Evolutionary conservation across 2,113 vertebrate species (phyloP).

Genomic region (Amphiprion ocellaris): DNA sequence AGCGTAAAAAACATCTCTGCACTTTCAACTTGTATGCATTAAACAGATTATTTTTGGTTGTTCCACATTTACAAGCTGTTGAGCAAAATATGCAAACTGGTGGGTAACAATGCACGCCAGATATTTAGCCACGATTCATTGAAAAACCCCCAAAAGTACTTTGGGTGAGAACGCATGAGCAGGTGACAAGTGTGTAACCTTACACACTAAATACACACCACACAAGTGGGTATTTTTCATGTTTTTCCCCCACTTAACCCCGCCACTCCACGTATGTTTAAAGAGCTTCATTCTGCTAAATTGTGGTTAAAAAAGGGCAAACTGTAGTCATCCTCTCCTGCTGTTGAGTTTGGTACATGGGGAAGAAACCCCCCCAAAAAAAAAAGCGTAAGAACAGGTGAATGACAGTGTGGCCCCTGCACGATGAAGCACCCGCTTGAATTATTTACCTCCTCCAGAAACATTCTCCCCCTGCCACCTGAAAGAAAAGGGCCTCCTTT

Average conservation of each 20-base stretch:
- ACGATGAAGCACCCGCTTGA: constrained; percentile 76
- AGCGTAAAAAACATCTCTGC: constrained; percentile 23
- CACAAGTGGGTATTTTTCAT: constrained; percentile 53
- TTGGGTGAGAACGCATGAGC: constrained; percentile 35
- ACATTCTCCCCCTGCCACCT: constrained; percentile 79
- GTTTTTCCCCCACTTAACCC: constrained; percentile 59
- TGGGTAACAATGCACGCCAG: neutral
- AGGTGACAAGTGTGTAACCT: constrained; percentile 56
- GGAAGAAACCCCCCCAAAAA: constrained; percentile 4
- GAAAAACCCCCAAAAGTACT: constrained; percentile 31
- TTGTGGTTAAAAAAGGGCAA: constrained; percentile 55
- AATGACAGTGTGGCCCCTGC: constrained; percentile 64
- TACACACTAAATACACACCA: constrained; percentile 41
- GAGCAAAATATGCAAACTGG: neutral
- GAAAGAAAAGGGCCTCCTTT: constrained; percentile 62
- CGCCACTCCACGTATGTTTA: constrained; percentile 35
- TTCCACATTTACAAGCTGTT: neutral
- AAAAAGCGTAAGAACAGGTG: constrained; percentile 15
- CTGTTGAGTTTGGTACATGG: neutral
- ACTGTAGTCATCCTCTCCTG: constrained; percentile 22
- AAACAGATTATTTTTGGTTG: no score
- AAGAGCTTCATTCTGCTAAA: constrained; percentile 48
- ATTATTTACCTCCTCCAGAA: constrained; percentile 79
- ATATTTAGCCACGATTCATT: constrained; percentile 6
- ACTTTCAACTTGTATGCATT: neutral